These are phyloP conservation scores for Helogale parvula DNA, from an alignment of 2,113 vertebrate species.

Conservation along the genomic window DNA sequence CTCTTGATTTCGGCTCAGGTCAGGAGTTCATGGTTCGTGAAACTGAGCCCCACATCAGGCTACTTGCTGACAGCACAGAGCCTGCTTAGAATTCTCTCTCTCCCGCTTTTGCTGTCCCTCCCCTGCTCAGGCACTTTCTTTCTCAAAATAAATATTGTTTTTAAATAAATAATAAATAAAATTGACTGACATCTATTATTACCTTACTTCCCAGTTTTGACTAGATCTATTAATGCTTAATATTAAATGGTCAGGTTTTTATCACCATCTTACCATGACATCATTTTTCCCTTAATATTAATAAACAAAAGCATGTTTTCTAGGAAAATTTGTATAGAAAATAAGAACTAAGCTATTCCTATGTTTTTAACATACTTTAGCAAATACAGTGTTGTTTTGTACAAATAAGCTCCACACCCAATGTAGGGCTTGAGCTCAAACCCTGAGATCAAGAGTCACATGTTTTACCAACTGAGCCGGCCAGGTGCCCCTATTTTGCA, in stretches of 20 bases:
- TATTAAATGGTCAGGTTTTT: not conserved
- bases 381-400: not conserved
- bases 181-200: not conserved
- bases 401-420: not conserved
- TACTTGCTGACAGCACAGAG: too few species aligned
- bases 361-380: not conserved
- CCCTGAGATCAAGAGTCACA: not conserved
- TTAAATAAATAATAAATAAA: not conserved
- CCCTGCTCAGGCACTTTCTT: too few species aligned
- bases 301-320: conserved; percentile 14
- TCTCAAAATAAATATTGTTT: too few species aligned
- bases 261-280: not conserved
- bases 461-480: not conserved
- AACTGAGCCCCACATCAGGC: too few species aligned
- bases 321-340: not conserved
- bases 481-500: not conserved
- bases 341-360: not conserved
- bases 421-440: not conserved
- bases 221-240: not conserved
- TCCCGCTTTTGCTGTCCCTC: too few species aligned
- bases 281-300: conserved; percentile 30
- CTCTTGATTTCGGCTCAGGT: too few species aligned
- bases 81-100: too few species aligned
- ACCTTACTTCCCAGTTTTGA: not conserved
- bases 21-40: too few species aligned